These are phyloP conservation scores for Adelognathus sp. DNA, from an alignment of 2,888 invertebrate genomes.

Conservation along the genomic window DNA sequence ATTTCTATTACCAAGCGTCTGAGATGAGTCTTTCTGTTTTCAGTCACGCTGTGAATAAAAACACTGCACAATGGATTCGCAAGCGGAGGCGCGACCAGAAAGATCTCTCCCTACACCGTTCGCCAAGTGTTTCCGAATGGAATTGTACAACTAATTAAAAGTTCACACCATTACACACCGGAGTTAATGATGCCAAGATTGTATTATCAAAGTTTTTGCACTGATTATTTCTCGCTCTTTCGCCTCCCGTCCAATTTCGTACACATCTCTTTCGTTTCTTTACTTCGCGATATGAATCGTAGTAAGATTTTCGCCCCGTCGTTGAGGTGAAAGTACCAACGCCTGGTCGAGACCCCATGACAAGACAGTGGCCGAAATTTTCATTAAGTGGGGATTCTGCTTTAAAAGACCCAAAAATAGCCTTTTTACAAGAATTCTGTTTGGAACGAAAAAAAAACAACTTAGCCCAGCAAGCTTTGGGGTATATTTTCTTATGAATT, in stretches of 20 bases:
- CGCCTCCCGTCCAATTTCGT: slow-evolving; percentile 32
- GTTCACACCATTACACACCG: slow-evolving; percentile 77
- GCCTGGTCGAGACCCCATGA: too few relatives aligned
- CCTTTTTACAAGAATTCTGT: too few relatives aligned
- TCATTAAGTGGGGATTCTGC: too few relatives aligned
- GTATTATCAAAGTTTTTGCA: slow-evolving; percentile 77
- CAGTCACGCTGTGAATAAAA: slow-evolving; percentile 76
- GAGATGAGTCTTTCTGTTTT: too few relatives aligned
- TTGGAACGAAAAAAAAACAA: too few relatives aligned
- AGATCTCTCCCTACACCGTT: slow-evolving; percentile 28
- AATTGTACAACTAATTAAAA: slow-evolving; percentile 80
- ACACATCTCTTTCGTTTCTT: slow-evolving; percentile 17
- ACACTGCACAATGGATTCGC: slow-evolving; percentile 75
- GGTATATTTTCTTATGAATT: too few relatives aligned
- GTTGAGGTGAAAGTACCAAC: not conserved
- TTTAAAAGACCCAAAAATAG: too few relatives aligned
- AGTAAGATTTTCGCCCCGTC: too few relatives aligned
- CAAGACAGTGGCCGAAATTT: too few relatives aligned
- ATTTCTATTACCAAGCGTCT: not conserved
- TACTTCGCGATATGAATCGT: not conserved
- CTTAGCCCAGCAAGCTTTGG: too few relatives aligned
- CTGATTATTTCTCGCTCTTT: slow-evolving; percentile 58
- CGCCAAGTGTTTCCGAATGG: slow-evolving; percentile 78
- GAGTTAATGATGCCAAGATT: slow-evolving; percentile 79
- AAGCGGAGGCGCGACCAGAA: slow-evolving; percentile 41